Conservation (phyloP, 2,888 invertebrate genomes). For the Geotrupes spiniger region DNA sequence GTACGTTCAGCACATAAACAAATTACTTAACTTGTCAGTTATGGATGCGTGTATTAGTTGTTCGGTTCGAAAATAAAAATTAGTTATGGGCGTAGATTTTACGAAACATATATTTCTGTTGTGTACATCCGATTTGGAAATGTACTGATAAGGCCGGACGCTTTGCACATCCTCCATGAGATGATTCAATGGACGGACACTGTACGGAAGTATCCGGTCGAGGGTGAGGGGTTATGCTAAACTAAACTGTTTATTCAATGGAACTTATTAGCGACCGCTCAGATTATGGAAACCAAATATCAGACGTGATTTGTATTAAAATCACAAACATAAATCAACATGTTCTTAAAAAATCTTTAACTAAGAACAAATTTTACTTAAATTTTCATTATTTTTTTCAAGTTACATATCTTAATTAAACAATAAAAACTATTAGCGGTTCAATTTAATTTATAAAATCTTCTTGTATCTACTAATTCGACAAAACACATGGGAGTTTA, state of each 20-base stretch:
- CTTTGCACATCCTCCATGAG: slow-evolving; percentile 33
- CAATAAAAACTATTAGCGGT: too few relatives aligned
- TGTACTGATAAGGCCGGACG: slow-evolving; percentile 38
- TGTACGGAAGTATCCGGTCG: slow-evolving; percentile 32
- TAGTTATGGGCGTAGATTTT: slow-evolving; percentile 25
- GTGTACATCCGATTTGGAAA: slow-evolving; percentile 38
- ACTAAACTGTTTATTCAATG: slow-evolving; percentile 30
- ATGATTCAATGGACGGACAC: slow-evolving; percentile 36
- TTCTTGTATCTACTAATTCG: neutral
- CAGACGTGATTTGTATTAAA: neutral
- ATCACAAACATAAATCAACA: too few relatives aligned
- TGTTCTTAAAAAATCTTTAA: too few relatives aligned
- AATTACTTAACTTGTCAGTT: too few relatives aligned
- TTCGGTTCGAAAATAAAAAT: neutral
- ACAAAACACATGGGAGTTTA: neutral
- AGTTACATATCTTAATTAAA: too few relatives aligned
- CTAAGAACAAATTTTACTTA: too few relatives aligned
- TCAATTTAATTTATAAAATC: too few relatives aligned
- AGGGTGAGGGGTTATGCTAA: slow-evolving; percentile 25
- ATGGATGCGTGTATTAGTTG: too few relatives aligned
- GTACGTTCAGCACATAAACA: too few relatives aligned
- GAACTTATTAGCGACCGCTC: slow-evolving; percentile 26
- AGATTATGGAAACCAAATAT: slow-evolving; percentile 20
- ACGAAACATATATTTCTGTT: slow-evolving; percentile 32
- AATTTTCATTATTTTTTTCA: too few relatives aligned